Conservation (phyloP, 2,888 invertebrate genomes). For the Linnaemya vulpina region DNA sequence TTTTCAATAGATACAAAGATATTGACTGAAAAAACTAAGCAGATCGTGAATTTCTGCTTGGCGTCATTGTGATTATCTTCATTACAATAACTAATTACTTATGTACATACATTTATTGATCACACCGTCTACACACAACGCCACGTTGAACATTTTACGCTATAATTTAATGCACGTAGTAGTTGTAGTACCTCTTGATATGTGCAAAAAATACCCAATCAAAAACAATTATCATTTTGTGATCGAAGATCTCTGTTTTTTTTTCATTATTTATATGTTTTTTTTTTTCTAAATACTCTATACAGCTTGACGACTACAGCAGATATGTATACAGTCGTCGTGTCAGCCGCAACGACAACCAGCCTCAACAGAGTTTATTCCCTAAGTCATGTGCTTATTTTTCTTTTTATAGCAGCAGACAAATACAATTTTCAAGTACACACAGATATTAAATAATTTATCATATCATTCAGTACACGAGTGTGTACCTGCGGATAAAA, state of each 20-base stretch:
- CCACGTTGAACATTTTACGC: constrained; percentile 13
- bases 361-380: constrained; percentile 41
- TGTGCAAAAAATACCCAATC: constrained; percentile 57
- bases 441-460: constrained; percentile 16
- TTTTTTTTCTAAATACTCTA: background rate
- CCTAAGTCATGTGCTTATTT: constrained; percentile 38
- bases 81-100: constrained; percentile 60
- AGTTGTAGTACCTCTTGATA: constrained; percentile 40
- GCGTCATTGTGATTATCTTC: constrained; percentile 67
- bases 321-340: constrained; percentile 33
- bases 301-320: constrained; percentile 9
- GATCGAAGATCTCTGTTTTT: constrained; percentile 61
- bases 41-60: constrained; percentile 65
- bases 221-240: constrained; percentile 69
- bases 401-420: background rate
- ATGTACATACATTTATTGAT: constrained; percentile 65
- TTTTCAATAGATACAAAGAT: background rate
- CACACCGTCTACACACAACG: background rate
- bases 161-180: constrained; percentile 56
- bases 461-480: background rate
- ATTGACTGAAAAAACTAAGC: constrained; percentile 11
- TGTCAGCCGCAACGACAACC: constrained; percentile 36
- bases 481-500: background rate
- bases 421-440: constrained; percentile 17
- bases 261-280: background rate